Base-by-base conservation (phyloP, 1,140 invertebrate species). In the Orchesella cincta region DNA sequence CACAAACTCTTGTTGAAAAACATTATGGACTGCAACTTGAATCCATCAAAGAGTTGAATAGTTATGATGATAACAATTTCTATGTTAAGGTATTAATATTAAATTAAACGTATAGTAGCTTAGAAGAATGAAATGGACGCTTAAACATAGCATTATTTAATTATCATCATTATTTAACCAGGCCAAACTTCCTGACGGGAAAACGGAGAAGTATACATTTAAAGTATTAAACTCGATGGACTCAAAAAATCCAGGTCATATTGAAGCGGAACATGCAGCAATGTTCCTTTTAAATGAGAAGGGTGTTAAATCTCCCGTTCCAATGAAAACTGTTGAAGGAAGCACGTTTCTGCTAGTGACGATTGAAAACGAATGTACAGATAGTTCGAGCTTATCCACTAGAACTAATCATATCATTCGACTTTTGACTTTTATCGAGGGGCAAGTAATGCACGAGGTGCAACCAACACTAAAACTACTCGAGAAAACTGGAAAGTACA, bases 21-120 rank as follows among this genome's bases (percentile, higher is more conserved):
- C 85, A 93, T 0, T 95, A 93, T 82, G 92, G 92, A 1, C 88
- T 94, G 16, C 87, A 88, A 8, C 88, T 89, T 0, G 85, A 85
- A n/a, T 88, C 88, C 31, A 87, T 93, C 1, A 87, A 85, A n/a
- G 90, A 92, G 83, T 84, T 95, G 0, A 90, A 92, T 77, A 90
- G 91, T 16, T 96, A 95, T 83, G 93, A 95, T 83, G 94, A 96
- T 85, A 90, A 89, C 82, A 95, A 95, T 85, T 95, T 90, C 82
- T 87, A 83, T 78, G 85, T 89, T 29, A 83, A 84, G 72, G 88
- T 82, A 73, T 74, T 28, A 23, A 20, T 62, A 8, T n/a, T n/a
- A n/a, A n/a, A n/a, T n/a, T n/a, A n/a, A n/a, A n/a, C n/a, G n/a
- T n/a, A n/a, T n/a, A n/a, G n/a, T n/a, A n/a, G n/a, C n/a, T n/a